A percentile compares a stretch with the other conserved stretches of the same genome.
These are phyloP conservation scores for Brachyopa scutellaris DNA, from an alignment of 2,888 invertebrate species.

Conservation along the genomic window DNA sequence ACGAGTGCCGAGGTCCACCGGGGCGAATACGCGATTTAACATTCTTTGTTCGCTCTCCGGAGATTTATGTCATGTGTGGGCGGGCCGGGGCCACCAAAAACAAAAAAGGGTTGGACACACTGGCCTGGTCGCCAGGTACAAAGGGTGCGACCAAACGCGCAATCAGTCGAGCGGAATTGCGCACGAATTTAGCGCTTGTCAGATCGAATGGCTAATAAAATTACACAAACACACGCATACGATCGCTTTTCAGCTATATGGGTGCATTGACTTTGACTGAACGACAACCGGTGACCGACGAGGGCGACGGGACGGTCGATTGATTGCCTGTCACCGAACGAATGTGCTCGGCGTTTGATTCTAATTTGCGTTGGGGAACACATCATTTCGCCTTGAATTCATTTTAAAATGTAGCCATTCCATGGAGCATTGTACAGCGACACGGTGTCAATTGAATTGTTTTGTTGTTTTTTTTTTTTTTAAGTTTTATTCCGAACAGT, in stretches of 20 bases:
- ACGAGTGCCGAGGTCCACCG: conserved; percentile 30
- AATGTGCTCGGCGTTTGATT: conserved; percentile 57
- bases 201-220: conserved; percentile 39
- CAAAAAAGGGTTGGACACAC: conserved; percentile 71
- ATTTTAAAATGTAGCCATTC: conserved; percentile 43
- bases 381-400: conserved; percentile 67
- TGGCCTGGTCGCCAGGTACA: conserved; percentile 28
- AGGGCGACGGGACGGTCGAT: conserved; percentile 51
- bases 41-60: conserved; percentile 57
- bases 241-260: conserved; percentile 44
- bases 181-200: conserved; percentile 70
- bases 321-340: conserved; percentile 62
- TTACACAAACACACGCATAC: background rate
- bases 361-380: conserved; percentile 63
- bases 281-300: too few relatives aligned
- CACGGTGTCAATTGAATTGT: conserved; percentile 70
- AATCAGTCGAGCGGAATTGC: conserved; percentile 68
- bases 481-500: conserved; percentile 55
- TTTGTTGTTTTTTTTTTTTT: conserved; percentile 42
- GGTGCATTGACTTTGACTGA: conserved; percentile 68
- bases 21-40: conserved; percentile 53
- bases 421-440: conserved; percentile 61
- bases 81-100: conserved; percentile 55
- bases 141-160: conserved; percentile 68
- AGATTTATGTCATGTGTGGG: conserved; percentile 69